Base-by-base conservation (phyloP, 2,888 invertebrate genomes). In the Cataglyphis altisquamis region DNA sequence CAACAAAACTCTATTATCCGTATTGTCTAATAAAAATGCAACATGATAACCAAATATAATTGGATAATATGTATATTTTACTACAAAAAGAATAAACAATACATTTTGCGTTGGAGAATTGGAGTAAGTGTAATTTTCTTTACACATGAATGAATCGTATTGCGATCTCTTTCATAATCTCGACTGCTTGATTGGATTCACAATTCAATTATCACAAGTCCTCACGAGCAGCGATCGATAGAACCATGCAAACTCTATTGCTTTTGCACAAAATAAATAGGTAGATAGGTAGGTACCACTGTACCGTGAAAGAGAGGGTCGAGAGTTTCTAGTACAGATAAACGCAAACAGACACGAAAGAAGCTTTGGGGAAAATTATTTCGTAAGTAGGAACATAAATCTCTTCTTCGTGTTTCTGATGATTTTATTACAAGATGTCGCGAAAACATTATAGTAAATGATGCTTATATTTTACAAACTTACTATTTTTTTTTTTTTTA, bases 161-260 rank as follows among this genome's bases (percentile, higher is more conserved):
- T 82, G 62, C 89, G 84, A 87, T 84, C 88, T 85, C 88, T 89
- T 89, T 89, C 87, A 88, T 86, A 89, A 89, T 89, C 89, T 88
- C 85, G 84, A 83, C 85, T 85, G 88, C 88, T 87, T 89, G 89
- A 89, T 89, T 89, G 89, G 89, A 89, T 89, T 88, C 89, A 88
- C 89, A 87, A 89, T 89, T 89, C 89, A 89, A 89, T 89, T 89
- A 89, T 89, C 89, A 84, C 77, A 82, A 84, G 86, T 88, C 84
- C 87, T 87, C 88, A 85, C 84, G 78, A 83, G 74, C 83, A 75
- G 12, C 82, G 86, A 87, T 89, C 89, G 89, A 89, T 89, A 81
- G 89, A 75, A 72, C 84, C 87, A 87, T 88, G 89, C 89, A 89
- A 89, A 88, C 88, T 85, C 83, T 88, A 88, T 87, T 84, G 89